phyloP scores from a whole-genome alignment of 2,113 vertebrate species.

The Sus scrofa region DNA sequence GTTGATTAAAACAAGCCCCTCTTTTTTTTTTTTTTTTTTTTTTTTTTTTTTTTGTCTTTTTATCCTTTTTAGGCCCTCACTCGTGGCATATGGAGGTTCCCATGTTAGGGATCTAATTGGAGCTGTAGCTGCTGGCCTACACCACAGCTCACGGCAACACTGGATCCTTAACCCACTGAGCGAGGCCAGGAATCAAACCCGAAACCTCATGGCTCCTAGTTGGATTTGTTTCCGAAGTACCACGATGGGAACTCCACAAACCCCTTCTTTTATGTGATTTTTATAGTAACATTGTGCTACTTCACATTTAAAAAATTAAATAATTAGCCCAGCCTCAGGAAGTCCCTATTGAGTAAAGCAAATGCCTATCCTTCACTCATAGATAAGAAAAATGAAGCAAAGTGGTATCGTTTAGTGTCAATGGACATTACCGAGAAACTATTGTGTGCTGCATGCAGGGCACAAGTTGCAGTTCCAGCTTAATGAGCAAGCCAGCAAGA shows the following conservation, averaged over 20 bases:
- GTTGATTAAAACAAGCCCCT: conserved; percentile 30
- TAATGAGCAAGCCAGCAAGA: not conserved
- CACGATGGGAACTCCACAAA: too few species aligned
- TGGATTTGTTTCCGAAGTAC: too few species aligned
- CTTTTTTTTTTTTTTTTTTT: too few species aligned
- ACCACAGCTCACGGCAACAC: too few species aligned
- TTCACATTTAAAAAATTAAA: conserved; percentile 53
- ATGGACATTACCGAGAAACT: not conserved
- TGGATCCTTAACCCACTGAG: too few species aligned
- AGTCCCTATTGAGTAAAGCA: conserved; percentile 13
- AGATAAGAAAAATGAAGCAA: not conserved
- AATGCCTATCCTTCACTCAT: not conserved
- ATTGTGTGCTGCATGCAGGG: not conserved
- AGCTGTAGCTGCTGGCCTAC: too few species aligned
- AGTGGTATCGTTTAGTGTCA: not conserved
- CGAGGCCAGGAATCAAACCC: too few species aligned
- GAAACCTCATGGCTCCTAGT: too few species aligned
- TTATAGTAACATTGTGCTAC: not conserved
- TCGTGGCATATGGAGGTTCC: too few species aligned
- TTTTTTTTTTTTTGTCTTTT: too few species aligned
- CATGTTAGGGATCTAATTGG: too few species aligned
- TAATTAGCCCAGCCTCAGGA: not conserved
- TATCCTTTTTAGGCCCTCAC: too few species aligned
- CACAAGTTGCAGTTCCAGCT: not conserved
- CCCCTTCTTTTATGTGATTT: not conserved